Evolutionary conservation across 2,113 vertebrate genomes (phyloP).

Genomic region (Oophaga pumilio): DNA sequence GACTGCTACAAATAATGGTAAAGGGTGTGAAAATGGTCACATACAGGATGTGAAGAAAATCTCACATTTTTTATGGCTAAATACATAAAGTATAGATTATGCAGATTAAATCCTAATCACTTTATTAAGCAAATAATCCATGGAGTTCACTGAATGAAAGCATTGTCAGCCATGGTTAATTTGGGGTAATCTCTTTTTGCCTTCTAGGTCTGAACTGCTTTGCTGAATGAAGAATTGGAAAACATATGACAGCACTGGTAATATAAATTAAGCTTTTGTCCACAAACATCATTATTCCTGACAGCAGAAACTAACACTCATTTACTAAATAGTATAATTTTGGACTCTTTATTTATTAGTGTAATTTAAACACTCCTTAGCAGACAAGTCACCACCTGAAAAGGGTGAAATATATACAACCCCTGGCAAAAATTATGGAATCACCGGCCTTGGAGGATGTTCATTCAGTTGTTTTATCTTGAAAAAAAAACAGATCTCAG

Average conservation of each 20-base stretch:
- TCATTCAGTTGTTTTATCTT: too few species aligned
- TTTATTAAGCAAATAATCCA: constrained; percentile 39
- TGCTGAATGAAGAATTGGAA: constrained; percentile 1
- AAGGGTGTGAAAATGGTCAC: neutral
- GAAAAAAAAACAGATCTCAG: too few species aligned
- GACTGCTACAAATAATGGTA: neutral
- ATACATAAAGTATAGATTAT: constrained; percentile 12
- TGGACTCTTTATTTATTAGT: neutral
- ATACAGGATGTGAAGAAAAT: neutral
- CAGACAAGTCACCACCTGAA: constrained; percentile 22
- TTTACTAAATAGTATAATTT: constrained; percentile 35
- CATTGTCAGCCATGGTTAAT: constrained; percentile 34
- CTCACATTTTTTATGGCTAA: constrained; percentile 29
- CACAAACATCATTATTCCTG: constrained; percentile 9
- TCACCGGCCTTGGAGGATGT: too few species aligned
- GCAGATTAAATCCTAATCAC: constrained; percentile 31
- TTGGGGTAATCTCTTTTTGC: constrained; percentile 15
- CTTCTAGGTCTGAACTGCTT: constrained; percentile 34
- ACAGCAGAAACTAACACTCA: constrained; percentile 40
- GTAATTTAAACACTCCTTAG: constrained; percentile 23
- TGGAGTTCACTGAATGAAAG: constrained; percentile 30
- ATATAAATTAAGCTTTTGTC: constrained; percentile 20
- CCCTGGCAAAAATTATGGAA: too few species aligned
- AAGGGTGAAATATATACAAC: neutral
- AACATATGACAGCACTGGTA: neutral